Percentiles rank a stretch among this genome's conserved stretches.
phyloP scores from a whole-genome alignment of 2,888 invertebrate species.

The Limulus polyphemus region DNA sequence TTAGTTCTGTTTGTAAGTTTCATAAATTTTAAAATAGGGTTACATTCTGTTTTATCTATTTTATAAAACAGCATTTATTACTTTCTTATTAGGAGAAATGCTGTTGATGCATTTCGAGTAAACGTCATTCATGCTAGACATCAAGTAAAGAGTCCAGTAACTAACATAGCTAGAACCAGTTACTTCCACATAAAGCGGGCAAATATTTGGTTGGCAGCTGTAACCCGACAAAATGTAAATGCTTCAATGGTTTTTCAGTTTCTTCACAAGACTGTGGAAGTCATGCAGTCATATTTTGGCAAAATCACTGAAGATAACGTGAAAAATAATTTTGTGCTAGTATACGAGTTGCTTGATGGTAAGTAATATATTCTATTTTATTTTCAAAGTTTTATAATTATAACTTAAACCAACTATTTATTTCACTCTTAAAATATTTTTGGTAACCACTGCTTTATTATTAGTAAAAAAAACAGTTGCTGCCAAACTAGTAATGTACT shows the following conservation, averaged over 20 bases:
- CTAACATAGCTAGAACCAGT: conserved; percentile 96
- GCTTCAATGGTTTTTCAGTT: conserved; percentile 99
- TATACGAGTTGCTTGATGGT: conserved; percentile 97
- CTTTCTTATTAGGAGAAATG: conserved; percentile 55
- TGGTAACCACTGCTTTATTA: too few species aligned
- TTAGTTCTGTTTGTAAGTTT: not conserved
- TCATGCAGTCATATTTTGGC: conserved; percentile 99
- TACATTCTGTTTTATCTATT: not conserved
- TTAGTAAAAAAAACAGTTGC: too few species aligned
- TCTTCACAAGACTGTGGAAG: conserved; percentile 74
- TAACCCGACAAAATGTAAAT: conserved; percentile 99
- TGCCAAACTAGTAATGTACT: too few species aligned
- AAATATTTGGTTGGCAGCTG: conserved; percentile 98
- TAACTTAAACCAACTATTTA: too few species aligned
- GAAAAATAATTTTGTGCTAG: conserved; percentile 99
- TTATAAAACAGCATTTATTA: not conserved
- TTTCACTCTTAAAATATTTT: too few species aligned
- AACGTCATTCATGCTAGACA: conserved; percentile 99
- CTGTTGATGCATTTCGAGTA: conserved; percentile 97
- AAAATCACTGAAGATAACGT: conserved; percentile 99
- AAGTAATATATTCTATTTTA: conserved; percentile 30
- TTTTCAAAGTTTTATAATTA: too few species aligned
- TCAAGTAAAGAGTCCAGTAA: conserved; percentile 96
- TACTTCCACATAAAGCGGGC: conserved; percentile 99
- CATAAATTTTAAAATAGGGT: not conserved